A percentile compares a stretch with the other conserved stretches of the same genome.
Evolutionary conservation across 2,888 invertebrate species (phyloP).

Genomic region (Acronicta leporina): DNA sequence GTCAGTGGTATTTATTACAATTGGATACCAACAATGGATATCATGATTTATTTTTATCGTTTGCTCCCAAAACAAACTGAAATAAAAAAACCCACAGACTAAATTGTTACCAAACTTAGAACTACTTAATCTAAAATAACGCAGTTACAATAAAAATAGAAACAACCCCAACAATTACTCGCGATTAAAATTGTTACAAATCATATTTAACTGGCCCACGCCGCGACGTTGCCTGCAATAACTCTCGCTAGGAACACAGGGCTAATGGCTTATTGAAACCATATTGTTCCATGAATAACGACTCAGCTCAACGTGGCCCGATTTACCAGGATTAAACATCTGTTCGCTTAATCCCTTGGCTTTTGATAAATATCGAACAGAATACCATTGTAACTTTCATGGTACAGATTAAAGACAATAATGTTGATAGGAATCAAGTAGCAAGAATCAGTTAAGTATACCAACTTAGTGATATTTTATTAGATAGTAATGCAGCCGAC

Average conservation of each 20-base stretch:
- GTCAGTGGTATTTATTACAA: no score
- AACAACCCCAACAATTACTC: slow-evolving; percentile 59
- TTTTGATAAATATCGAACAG: slow-evolving; percentile 53
- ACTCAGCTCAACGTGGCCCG: slow-evolving; percentile 34
- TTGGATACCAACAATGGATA: no score
- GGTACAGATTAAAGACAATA: slow-evolving; percentile 37
- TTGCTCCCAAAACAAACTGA: background rate
- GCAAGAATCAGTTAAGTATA: slow-evolving; percentile 1
- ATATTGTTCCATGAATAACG: slow-evolving; percentile 62
- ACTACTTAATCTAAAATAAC: slow-evolving; percentile 35
- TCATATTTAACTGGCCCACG: slow-evolving; percentile 60
- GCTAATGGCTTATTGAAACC: slow-evolving; percentile 67
- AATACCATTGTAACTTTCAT: slow-evolving; percentile 38
- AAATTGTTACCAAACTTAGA: slow-evolving; percentile 39
- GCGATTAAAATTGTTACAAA: slow-evolving; percentile 63
- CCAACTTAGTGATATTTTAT: slow-evolving; percentile 2
- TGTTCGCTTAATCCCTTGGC: slow-evolving; percentile 52
- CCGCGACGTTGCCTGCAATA: slow-evolving; percentile 54
- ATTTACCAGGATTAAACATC: slow-evolving; percentile 58
- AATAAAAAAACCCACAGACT: slow-evolving; percentile 21
- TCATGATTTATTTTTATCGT: background rate
- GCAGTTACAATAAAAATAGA: slow-evolving; percentile 58
- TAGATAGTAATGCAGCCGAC: background rate
- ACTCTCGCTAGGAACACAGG: slow-evolving; percentile 58
- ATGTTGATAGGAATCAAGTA: slow-evolving; percentile 4